Percentiles rank a stretch among this genome's conserved stretches.
These are phyloP conservation scores for Lophotis ruficrista DNA, from an alignment of 2,113 vertebrate genomes.

Conservation along the genomic window DNA sequence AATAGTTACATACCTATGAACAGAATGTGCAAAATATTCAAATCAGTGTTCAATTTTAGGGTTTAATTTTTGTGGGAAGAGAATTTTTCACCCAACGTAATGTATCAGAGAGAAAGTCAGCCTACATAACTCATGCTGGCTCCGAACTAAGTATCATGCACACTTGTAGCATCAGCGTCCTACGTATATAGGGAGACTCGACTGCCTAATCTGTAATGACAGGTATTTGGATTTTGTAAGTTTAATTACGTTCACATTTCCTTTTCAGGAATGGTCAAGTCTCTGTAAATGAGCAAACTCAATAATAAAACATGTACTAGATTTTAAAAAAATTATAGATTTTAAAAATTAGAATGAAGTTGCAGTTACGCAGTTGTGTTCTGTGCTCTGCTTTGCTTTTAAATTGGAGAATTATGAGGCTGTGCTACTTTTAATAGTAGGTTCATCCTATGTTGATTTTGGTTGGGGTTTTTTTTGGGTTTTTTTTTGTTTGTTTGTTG, in stretches of 20 bases:
- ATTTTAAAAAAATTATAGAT: background rate
- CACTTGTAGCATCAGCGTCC: background rate
- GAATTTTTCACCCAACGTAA: background rate
- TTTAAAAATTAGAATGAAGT: background rate
- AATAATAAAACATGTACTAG: background rate
- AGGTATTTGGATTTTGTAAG: background rate
- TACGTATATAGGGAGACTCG: accelerated
- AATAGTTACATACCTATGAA: background rate
- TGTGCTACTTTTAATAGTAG: background rate
- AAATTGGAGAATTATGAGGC: background rate
- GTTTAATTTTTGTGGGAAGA: background rate
- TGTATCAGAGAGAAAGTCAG: background rate
- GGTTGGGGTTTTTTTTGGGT: too few species aligned
- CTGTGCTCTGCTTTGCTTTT: background rate
- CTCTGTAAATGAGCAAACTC: background rate
- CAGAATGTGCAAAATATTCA: background rate
- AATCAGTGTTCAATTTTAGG: background rate
- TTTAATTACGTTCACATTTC: background rate
- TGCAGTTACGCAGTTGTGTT: background rate
- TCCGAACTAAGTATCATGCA: background rate
- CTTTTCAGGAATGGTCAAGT: background rate
- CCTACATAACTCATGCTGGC: background rate
- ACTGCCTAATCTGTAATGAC: background rate
- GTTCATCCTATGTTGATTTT: background rate
- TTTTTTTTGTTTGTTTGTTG: background rate